Conservation (phyloP, 2,113 vertebrate species). For the Psilopogon haemacephalus region DNA sequence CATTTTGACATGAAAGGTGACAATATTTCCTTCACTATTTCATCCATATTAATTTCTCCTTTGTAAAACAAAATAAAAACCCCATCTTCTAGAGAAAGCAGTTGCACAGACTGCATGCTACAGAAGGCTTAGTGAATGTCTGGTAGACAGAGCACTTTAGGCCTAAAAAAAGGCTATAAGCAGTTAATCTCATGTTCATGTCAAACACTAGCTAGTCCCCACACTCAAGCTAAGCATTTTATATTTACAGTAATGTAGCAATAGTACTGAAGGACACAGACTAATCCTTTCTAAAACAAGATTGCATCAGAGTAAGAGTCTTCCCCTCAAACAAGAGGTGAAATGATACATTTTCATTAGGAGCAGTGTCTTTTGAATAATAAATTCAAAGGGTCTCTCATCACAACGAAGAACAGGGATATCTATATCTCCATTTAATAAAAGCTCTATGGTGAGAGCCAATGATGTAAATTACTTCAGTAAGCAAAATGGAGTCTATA, state of each 20-base stretch:
- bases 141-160: background rate
- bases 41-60: background rate
- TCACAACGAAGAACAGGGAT: background rate
- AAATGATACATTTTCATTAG: slow-evolving; percentile 7
- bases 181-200: slow-evolving; percentile 24
- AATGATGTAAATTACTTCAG: background rate
- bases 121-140: background rate
- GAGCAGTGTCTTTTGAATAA: background rate
- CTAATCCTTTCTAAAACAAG: slow-evolving; percentile 17
- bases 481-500: background rate
- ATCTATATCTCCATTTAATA: background rate
- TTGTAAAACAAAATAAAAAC: background rate
- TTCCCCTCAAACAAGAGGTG: background rate
- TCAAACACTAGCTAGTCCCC: background rate
- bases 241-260: slow-evolving; percentile 20
- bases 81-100: background rate
- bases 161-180: background rate
- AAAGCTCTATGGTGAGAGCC: background rate
- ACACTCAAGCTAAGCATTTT: background rate
- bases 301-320: background rate
- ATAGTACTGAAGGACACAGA: background rate
- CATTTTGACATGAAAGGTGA: background rate
- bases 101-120: background rate
- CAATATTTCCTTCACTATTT: background rate
- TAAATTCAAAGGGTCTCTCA: background rate